Conservation (phyloP, 2,888 invertebrate genomes). For the Eilema sororculum region DNA sequence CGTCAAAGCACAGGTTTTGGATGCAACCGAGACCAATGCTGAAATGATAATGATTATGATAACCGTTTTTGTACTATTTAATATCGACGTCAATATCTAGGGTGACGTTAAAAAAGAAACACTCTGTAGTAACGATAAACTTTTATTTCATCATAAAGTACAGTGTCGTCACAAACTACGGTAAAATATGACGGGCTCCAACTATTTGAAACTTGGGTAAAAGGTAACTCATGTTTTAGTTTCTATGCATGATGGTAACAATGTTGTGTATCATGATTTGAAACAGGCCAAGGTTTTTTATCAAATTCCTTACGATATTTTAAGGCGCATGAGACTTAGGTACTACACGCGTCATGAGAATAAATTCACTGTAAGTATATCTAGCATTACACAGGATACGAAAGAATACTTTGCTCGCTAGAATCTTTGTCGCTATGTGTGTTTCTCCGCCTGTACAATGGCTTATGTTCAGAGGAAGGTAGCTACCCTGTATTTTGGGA, state of each 20-base stretch:
- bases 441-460: too few relatives aligned
- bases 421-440: too few relatives aligned
- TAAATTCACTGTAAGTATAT: too few relatives aligned
- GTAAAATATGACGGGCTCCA: background rate
- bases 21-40: too few relatives aligned
- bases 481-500: too few relatives aligned
- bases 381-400: too few relatives aligned
- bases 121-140: background rate
- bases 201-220: background rate
- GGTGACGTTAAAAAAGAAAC: background rate
- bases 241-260: background rate
- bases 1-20: too few relatives aligned
- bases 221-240: background rate
- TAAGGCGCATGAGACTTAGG: too few relatives aligned
- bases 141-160: background rate
- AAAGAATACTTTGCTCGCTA: too few relatives aligned
- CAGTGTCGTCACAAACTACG: background rate
- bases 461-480: too few relatives aligned
- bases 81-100: background rate
- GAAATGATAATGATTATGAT: too few relatives aligned
- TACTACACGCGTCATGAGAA: too few relatives aligned
- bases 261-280: background rate
- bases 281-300: background rate
- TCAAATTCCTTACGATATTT: background rate
- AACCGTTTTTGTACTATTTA: background rate